These are phyloP conservation scores for Platycheirus rosarum DNA, from an alignment of 2,888 invertebrate species.

Conservation along the genomic window DNA sequence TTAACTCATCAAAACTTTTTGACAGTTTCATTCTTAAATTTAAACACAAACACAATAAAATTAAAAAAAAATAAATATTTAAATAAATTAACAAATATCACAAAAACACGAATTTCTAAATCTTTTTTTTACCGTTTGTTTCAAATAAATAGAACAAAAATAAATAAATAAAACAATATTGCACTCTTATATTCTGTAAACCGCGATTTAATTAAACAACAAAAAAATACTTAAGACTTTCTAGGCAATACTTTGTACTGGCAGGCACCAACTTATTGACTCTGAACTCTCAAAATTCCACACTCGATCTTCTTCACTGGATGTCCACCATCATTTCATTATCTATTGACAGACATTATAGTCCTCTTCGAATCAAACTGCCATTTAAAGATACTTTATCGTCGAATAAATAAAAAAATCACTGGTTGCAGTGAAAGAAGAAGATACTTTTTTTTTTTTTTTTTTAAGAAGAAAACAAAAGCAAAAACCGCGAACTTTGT, in stretches of 20 bases:
- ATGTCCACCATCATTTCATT: constrained; percentile 8
- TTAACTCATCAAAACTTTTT: constrained; percentile 82
- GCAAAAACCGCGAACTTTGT: constrained; percentile 33
- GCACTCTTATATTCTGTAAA: constrained; percentile 11
- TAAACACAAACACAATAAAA: neutral
- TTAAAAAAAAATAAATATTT: too few species aligned
- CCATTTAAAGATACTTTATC: constrained; percentile 17
- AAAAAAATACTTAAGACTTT: too few species aligned
- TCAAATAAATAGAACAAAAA: constrained; percentile 19
- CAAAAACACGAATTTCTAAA: constrained; percentile 8
- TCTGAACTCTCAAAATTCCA: constrained; percentile 12
- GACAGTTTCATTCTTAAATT: constrained; percentile 81
- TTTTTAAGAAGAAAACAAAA: constrained; percentile 17
- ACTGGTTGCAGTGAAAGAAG: neutral
- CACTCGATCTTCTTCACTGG: constrained; percentile 25
- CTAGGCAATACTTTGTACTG: constrained; percentile 42
- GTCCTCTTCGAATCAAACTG: constrained; percentile 26
- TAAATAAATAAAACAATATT: constrained; percentile 12
- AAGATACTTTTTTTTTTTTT: neutral
- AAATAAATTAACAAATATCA: constrained; percentile 61
- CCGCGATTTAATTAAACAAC: too few species aligned
- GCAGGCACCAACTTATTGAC: constrained; percentile 33
- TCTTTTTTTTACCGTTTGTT: neutral
- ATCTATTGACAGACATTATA: constrained; percentile 14
- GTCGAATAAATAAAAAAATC: constrained; percentile 9